Evolutionary conservation across 2,888 invertebrate species (phyloP).

Genomic region (Tenthredo notha): DNA sequence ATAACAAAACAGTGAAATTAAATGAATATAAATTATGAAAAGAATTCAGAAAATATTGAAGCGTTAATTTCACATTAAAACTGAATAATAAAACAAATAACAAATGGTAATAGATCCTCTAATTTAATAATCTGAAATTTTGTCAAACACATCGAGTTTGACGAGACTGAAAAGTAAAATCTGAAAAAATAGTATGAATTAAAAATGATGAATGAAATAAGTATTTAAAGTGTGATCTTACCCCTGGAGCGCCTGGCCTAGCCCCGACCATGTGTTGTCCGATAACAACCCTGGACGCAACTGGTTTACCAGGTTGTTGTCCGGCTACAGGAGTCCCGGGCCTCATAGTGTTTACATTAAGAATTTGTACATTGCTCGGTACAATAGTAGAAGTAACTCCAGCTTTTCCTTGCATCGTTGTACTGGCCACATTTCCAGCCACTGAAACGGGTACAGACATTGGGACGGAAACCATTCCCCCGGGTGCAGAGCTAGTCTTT

Average conservation of each 20-base stretch:
- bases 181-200: background rate
- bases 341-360: constrained; percentile 87
- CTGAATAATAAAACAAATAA: background rate
- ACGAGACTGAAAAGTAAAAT: background rate
- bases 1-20: background rate
- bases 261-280: constrained; percentile 91
- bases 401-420: constrained; percentile 71
- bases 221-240: constrained; percentile 78
- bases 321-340: constrained; percentile 86
- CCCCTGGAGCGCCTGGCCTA: constrained; percentile 90
- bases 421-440: constrained; percentile 66
- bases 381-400: constrained; percentile 82
- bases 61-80: background rate
- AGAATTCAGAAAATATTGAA: background rate
- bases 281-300: constrained; percentile 91
- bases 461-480: constrained; percentile 77
- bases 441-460: constrained; percentile 76
- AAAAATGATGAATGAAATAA: constrained; percentile 43
- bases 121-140: background rate
- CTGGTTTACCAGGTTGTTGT: constrained; percentile 84
- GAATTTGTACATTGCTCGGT: constrained; percentile 90
- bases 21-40: background rate
- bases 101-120: too few relatives aligned
- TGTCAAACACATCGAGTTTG: too few relatives aligned
- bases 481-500: constrained; percentile 75